phyloP scores from a whole-genome alignment of 2,888 invertebrate genomes.

The Clepsis dumicolana region DNA sequence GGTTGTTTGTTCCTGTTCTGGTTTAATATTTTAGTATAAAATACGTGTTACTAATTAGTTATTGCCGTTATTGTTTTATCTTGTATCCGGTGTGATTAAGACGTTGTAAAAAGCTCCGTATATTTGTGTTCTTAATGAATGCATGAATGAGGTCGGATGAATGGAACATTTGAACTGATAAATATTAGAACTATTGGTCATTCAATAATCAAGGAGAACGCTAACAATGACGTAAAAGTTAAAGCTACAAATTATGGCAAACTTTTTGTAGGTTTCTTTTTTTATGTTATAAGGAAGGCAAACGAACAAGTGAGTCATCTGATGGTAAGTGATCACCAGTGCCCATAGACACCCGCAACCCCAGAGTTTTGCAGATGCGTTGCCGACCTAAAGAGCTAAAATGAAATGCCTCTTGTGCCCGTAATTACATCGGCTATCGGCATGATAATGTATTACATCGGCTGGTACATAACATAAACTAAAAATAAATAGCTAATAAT shows the following conservation, averaged over 20 bases:
- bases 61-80: constrained; percentile 3
- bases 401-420: too few species aligned
- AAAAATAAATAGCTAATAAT: too few species aligned
- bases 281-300: too few species aligned
- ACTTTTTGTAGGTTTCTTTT: too few species aligned
- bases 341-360: too few species aligned
- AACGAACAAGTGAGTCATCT: too few species aligned
- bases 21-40: not conserved
- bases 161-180: not conserved
- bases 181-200: not conserved
- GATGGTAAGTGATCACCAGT: too few species aligned
- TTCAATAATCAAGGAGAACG: not conserved
- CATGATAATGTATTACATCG: too few species aligned
- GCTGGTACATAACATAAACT: too few species aligned
- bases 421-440: too few species aligned
- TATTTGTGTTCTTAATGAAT: not conserved
- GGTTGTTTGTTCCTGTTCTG: not conserved
- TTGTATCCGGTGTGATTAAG: constrained; percentile 1
- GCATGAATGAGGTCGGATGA: not conserved
- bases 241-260: not conserved
- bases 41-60: not conserved
- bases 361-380: too few species aligned
- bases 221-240: not conserved
- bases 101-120: not conserved
- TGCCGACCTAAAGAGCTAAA: too few species aligned